phyloP scores from a whole-genome alignment of 2,797 vertebrate genomes.

The Enteromius fasciolatus region DNA sequence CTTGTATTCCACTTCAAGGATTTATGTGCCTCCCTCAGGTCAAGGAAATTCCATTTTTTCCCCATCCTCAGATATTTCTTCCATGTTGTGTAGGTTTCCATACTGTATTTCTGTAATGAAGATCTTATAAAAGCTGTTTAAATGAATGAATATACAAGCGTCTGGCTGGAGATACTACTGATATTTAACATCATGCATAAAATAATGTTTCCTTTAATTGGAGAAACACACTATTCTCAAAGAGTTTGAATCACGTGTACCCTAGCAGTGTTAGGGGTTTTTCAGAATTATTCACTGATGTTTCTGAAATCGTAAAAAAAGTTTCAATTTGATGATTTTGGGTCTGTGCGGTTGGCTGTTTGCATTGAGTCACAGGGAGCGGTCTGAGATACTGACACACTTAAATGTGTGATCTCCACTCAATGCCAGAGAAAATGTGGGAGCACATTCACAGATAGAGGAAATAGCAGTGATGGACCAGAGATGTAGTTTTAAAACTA shows the following conservation, averaged over 20 bases:
- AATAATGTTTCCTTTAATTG: background rate
- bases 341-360: background rate
- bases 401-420: background rate
- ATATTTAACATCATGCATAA: background rate
- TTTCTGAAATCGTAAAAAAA: background rate
- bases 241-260: background rate
- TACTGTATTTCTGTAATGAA: background rate
- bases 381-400: slow-evolving; percentile 7
- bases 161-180: background rate
- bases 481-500: background rate
- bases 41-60: background rate
- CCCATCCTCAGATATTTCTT: background rate
- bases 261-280: slow-evolving; percentile 3
- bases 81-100: background rate
- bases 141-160: background rate
- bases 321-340: slow-evolving; percentile 11
- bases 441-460: slow-evolving; percentile 28
- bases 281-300: slow-evolving; percentile 18
- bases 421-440: background rate
- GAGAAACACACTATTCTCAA: background rate
- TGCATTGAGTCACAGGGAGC: slow-evolving; percentile 44
- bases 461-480: background rate
- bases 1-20: slow-evolving; percentile 69
- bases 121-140: slow-evolving; percentile 7
- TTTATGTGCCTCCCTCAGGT: slow-evolving; percentile 26